Evolutionary conservation across 2,113 vertebrate species (phyloP).

Genomic region (Xenopus tropicalis): DNA sequence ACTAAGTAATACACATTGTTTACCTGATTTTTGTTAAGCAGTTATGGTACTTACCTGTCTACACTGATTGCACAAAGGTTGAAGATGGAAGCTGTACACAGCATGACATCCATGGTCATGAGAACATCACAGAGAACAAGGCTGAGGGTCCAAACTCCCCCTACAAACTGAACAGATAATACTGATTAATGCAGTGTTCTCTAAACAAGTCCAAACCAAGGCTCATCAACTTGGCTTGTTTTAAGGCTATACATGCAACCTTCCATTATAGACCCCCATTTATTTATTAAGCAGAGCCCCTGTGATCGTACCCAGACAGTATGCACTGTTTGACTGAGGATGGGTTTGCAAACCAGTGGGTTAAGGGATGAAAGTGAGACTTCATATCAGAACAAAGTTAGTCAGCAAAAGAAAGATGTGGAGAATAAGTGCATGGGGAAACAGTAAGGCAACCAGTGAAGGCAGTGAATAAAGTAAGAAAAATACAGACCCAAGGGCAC

Average conservation of each 20-base stretch:
- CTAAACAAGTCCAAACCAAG: neutral
- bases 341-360: neutral
- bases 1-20: too few relatives aligned
- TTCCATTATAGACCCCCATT: neutral
- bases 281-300: neutral
- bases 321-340: neutral
- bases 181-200: neutral
- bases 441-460: neutral
- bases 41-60: conserved; percentile 56
- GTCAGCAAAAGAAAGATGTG: neutral
- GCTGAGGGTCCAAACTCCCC: conserved; percentile 68
- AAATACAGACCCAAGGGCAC: too few relatives aligned
- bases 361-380: neutral
- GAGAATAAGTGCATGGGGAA: neutral
- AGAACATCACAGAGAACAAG: conserved; percentile 65
- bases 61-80: conserved; percentile 74
- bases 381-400: too few relatives aligned
- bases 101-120: conserved; percentile 76
- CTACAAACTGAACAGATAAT: conserved; percentile 59
- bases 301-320: neutral
- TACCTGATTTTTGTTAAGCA: too few relatives aligned
- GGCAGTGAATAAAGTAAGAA: neutral
- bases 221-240: too few relatives aligned
- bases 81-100: conserved; percentile 72
- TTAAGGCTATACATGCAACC: too few relatives aligned